Evolutionary conservation across 2,888 invertebrate species (phyloP).

Genomic region (Elgonia sp.): DNA sequence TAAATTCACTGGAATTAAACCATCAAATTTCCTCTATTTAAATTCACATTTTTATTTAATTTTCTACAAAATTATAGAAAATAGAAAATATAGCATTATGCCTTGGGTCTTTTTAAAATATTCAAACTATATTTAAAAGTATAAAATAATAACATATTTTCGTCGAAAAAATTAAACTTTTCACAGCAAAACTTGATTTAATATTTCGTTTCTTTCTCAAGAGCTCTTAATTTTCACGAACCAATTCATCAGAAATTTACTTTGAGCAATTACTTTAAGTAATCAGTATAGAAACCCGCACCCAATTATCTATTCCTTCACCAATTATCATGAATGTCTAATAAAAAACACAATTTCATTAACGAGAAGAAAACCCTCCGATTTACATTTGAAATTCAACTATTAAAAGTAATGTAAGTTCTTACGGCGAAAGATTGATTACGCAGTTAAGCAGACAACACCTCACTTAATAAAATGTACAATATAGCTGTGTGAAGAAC

Average conservation of each 20-base stretch:
- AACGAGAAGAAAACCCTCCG: slow-evolving; percentile 5
- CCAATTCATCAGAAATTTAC: slow-evolving; percentile 41
- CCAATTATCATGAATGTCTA: slow-evolving; percentile 5
- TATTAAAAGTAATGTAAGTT: neutral
- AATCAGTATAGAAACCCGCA: slow-evolving; percentile 17
- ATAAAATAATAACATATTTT: no score
- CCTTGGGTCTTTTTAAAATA: no score
- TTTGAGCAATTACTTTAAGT: slow-evolving; percentile 41
- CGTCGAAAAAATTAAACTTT: no score
- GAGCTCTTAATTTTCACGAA: slow-evolving; percentile 20
- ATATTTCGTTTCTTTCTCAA: no score
- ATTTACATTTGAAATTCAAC: neutral
- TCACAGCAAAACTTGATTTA: no score
- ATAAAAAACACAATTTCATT: slow-evolving; percentile 9
- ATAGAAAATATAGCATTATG: no score
- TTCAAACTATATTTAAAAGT: no score
- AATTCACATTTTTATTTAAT: no score
- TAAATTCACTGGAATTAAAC: no score
- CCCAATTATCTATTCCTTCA: neutral
- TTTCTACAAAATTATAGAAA: no score
- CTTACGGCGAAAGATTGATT: slow-evolving; percentile 5
- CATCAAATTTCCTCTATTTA: no score
- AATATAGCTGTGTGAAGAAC: slow-evolving; percentile 7
- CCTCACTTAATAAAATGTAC: slow-evolving; percentile 45
- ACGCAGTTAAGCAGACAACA: slow-evolving; percentile 31